phyloP scores from a whole-genome alignment of 92 coral and sea anemone genomes.

The Bergia puertoricense region DNA sequence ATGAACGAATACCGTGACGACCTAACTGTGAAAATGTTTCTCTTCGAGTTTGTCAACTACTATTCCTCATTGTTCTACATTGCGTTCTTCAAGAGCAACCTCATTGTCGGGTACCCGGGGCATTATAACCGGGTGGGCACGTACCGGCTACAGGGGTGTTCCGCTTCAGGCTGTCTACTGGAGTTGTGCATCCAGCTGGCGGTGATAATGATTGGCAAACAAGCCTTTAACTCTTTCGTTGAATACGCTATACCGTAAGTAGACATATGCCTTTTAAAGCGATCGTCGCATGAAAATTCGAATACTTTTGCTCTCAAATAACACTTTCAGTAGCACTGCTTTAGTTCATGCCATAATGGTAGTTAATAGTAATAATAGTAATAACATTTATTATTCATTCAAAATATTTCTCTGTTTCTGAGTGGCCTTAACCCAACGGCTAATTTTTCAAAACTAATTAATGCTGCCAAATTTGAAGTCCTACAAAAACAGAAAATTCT shows the following conservation, averaged over 20 bases:
- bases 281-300: background rate
- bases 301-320: no score
- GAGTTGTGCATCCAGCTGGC: slow-evolving; percentile 5
- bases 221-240: background rate
- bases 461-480: no score
- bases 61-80: slow-evolving; percentile 39
- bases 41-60: slow-evolving; percentile 56
- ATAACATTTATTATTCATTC: no score
- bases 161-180: slow-evolving; percentile 52
- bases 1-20: slow-evolving; percentile 48
- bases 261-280: background rate
- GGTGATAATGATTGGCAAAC: no score
- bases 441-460: no score
- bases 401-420: no score
- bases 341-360: no score
- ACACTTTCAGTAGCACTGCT: no score
- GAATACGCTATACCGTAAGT: slow-evolving; percentile 59
- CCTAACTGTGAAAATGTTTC: background rate
- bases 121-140: slow-evolving; percentile 32
- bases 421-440: no score
- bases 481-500: no score
- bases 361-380: no score
- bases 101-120: slow-evolving; percentile 51
- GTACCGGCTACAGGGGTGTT: slow-evolving; percentile 48
- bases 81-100: slow-evolving; percentile 9